A percentile compares a stretch with the other conserved stretches of the same genome.
Evolutionary conservation across 2,888 invertebrate species (phyloP).

Genomic region (Zygothrica quintamaculata): DNA sequence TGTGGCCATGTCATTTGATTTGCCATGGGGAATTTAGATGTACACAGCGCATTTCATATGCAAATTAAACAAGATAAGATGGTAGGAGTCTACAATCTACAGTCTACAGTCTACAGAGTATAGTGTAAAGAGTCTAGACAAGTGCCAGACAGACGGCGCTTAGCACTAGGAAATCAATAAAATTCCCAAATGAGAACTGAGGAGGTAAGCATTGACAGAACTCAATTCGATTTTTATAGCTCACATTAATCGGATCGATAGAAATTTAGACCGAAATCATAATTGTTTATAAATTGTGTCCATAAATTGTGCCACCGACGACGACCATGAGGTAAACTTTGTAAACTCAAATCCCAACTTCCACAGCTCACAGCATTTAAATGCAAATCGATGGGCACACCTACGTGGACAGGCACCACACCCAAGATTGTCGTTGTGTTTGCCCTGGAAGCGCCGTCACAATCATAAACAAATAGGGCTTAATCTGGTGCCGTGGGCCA

Average conservation of each 20-base stretch:
- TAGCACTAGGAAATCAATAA: slow-evolving; percentile 61
- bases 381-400: slow-evolving; percentile 71
- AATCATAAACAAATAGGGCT: slow-evolving; percentile 55
- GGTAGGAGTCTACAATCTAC: slow-evolving; percentile 12
- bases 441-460: slow-evolving; percentile 61
- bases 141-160: slow-evolving; percentile 44
- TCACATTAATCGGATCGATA: slow-evolving; percentile 48
- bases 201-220: slow-evolving; percentile 18
- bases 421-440: slow-evolving; percentile 35
- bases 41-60: slow-evolving; percentile 79
- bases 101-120: background rate
- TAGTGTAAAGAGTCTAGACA: slow-evolving; percentile 60
- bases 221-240: slow-evolving; percentile 36
- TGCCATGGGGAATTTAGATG: slow-evolving; percentile 67
- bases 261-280: slow-evolving; percentile 57
- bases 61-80: slow-evolving; percentile 81
- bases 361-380: slow-evolving; percentile 46
- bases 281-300: slow-evolving; percentile 77
- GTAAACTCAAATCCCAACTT: slow-evolving; percentile 7
- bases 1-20: slow-evolving; percentile 70
- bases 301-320: slow-evolving; percentile 60
- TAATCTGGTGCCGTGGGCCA: slow-evolving; percentile 15
- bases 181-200: slow-evolving; percentile 24
- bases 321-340: slow-evolving; percentile 24
- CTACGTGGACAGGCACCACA: slow-evolving; percentile 55